Evolutionary conservation across 2,888 invertebrate genomes (phyloP).

Genomic region (Caenorhabditis afra): DNA sequence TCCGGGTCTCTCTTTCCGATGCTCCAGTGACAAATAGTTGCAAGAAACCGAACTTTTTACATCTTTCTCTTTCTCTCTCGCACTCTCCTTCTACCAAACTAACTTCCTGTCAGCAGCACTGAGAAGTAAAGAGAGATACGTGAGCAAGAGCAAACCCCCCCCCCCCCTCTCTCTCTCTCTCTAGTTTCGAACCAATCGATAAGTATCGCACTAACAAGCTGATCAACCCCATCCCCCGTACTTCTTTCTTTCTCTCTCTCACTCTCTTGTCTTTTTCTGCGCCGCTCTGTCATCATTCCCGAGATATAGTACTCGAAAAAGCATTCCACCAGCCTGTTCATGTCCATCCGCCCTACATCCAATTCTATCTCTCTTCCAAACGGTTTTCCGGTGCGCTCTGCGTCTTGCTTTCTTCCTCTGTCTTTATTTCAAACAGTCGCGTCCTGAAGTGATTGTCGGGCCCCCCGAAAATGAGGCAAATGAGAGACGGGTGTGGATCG

Average conservation of each 20-base stretch:
- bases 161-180: no score
- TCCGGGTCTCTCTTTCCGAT: no score
- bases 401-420: constrained; percentile 21
- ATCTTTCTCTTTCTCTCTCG: not conserved
- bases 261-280: not conserved
- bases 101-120: not conserved
- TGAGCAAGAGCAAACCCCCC: constrained; percentile 8
- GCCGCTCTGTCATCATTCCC: constrained; percentile 15
- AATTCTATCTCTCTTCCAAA: not conserved
- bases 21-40: no score
- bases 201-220: constrained; percentile 34
- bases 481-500: constrained; percentile 14
- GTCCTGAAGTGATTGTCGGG: constrained; percentile 56
- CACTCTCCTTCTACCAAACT: no score
- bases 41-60: no score
- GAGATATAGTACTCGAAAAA: constrained; percentile 46
- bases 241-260: constrained; percentile 12
- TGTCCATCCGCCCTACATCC: constrained; percentile 36
- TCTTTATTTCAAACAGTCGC: constrained; percentile 37
- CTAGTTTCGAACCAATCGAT: constrained; percentile 31
- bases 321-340: constrained; percentile 23
- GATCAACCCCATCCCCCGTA: constrained; percentile 20
- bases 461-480: constrained; percentile 54
- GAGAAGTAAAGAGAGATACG: constrained; percentile 13
- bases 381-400: constrained; percentile 31